Base-by-base conservation (phyloP, 2,888 invertebrate genomes). In the Dusona sp. region DNA sequence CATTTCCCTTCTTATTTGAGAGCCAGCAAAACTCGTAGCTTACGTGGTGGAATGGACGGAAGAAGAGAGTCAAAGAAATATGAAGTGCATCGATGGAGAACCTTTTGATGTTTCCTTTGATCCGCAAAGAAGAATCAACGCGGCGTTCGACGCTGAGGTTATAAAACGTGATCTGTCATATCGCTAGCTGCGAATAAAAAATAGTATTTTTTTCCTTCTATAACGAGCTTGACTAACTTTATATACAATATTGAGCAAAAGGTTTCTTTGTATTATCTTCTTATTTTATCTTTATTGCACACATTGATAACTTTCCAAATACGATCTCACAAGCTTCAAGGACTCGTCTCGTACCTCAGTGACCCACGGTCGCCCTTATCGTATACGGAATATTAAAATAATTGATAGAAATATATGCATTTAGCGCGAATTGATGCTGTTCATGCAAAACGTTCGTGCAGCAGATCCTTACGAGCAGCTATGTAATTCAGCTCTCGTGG, bases 71-170 rank as follows among this genome's bases (percentile, higher is more conserved):
- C 13, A 57, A 25, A 9, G 61, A 29, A 78, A 72, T 75, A 83
- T 36, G 45, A 51, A 77, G 65, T 79, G 86, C 79, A 86, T 84
- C 86, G 82, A 84, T 84, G 78, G 67, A 83, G 79, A 81, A 81
- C 83, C 83, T 79, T 89, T 88, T 84, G 83, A 81, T 57, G 78
- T 83, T 79, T 73, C 68, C 80, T 84, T 86, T 85, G 86, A 87
- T 81, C 80, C 84, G 79, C 80, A 79, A 85, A 75, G 79, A 72
- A 80, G 80, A 85, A 54, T 70, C 64, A 25, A 65, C 42, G 42
- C 57, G 25, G 25, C 25, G 25, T 57, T 57, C 25, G 0, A 57
- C 13, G 29, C 61, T 48, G 29, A 61, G 16, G 6, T 29, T 61
- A 61, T 61, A 29, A 29, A 61, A 29, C 1, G 29, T 25, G 16